phyloP scores from a whole-genome alignment of 2,113 vertebrate genomes.

The Physeter macrocephalus region DNA sequence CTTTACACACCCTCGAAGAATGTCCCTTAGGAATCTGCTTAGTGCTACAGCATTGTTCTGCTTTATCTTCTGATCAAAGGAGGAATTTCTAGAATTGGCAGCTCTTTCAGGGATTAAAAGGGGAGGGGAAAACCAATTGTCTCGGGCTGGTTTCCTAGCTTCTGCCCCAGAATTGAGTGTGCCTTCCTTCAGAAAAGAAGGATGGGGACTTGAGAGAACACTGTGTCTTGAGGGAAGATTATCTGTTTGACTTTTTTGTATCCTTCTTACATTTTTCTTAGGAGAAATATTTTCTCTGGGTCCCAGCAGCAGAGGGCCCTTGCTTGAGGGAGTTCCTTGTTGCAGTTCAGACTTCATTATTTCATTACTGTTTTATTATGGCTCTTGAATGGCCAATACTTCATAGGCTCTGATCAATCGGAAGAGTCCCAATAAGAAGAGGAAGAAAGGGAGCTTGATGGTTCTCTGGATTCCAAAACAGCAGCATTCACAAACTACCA shows the following conservation, averaged over 20 bases:
- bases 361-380: background rate
- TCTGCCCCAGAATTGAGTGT: conserved; percentile 19
- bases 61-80: conserved; percentile 75
- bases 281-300: conserved; percentile 11
- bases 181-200: background rate
- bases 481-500: background rate
- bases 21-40: conserved; percentile 59
- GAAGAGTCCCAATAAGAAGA: background rate
- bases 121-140: background rate
- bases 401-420: background rate
- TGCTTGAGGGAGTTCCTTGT: conserved; percentile 11
- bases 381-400: background rate
- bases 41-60: conserved; percentile 67
- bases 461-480: background rate
- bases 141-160: conserved; percentile 32
- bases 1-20: conserved; percentile 58
- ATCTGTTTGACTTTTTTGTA: background rate
- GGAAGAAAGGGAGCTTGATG: background rate
- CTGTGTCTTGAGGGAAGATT: background rate
- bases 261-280: background rate
- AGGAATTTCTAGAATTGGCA: conserved; percentile 73
- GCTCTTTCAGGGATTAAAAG: conserved; percentile 58
- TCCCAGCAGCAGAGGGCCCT: background rate
- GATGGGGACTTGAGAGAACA: background rate
- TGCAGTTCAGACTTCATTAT: background rate